Base-by-base conservation (phyloP, 2,113 vertebrate species). In the Sakesphorus luctuosus region DNA sequence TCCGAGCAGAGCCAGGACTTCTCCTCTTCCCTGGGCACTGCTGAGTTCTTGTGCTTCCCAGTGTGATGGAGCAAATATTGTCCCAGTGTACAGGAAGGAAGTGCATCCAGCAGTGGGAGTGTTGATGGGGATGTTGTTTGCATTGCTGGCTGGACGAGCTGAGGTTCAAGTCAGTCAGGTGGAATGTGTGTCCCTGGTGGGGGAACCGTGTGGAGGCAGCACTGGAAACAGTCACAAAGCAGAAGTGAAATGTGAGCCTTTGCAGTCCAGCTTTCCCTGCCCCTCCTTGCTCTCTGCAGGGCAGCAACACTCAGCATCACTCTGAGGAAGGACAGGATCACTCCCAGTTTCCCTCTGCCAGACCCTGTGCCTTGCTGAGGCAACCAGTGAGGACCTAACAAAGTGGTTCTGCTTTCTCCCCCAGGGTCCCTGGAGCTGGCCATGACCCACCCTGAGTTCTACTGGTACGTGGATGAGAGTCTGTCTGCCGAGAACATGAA, bases 361-460 rank as follows among this genome's bases (percentile, higher is more conserved):
- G 61, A 44, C 24, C n/a, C 49, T 6, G 11, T 40, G 61, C 26
- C 29, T 44, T 43, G n/a, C 65, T 43, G 38, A 26, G 33, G 31
- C 35, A 36, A 6, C 29, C 18, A 33, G 75, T 17, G 20, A 52
- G 56, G 13, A 52, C 52, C 79, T 87, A 74, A 87, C 25, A 31
- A 13, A 38, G 13, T 13, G 52, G 13, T 1, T 0, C 56, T 43
- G 68, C 36, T 35, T 63, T 58, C 50, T 90, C 20, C 65, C 2
- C 2, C 96, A 99, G 99, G 99, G 61, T 99, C 99, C 58, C 96
- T 99, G 78, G 98, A 99, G 78, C 96, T 99, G 98, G 99, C 99
- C 84, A 99, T 99, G 98, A 99, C 99, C 35, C 99, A 99, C 96
- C 99, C 99, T 0, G 99, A 99, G 92, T 99, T 99, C 98, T 99